phyloP scores from a whole-genome alignment of 2,888 invertebrate genomes.

The Plagodis dolabraria region DNA sequence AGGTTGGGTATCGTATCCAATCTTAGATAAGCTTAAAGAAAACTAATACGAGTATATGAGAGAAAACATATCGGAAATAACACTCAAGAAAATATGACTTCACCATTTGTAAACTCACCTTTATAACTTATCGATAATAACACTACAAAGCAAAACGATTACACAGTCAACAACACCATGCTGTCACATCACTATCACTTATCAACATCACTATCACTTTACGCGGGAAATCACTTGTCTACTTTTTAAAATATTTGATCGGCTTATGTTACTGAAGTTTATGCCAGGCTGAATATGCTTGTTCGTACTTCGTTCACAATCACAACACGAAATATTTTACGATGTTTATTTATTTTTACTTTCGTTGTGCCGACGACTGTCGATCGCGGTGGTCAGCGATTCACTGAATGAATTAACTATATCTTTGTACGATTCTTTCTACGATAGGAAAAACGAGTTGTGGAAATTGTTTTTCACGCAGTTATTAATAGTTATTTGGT shows the following conservation, averaged over 20 bases:
- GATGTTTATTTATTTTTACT: too few species aligned
- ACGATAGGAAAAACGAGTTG: constrained; percentile 13
- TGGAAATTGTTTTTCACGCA: constrained; percentile 34
- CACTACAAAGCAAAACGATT: constrained; percentile 4
- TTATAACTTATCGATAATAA: neutral
- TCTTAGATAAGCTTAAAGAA: too few species aligned
- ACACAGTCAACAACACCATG: constrained; percentile 6
- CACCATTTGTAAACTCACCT: too few species aligned
- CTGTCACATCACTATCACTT: constrained; percentile 20
- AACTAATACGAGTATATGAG: too few species aligned
- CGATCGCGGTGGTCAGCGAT: constrained; percentile 33
- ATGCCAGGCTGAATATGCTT: too few species aligned
- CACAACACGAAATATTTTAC: too few species aligned
- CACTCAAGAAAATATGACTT: too few species aligned
- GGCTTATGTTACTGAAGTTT: too few species aligned
- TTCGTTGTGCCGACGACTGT: constrained; percentile 22
- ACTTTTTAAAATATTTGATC: too few species aligned
- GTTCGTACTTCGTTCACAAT: too few species aligned
- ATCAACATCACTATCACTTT: constrained; percentile 19
- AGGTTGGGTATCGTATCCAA: too few species aligned
- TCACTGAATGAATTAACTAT: constrained; percentile 39
- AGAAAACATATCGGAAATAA: too few species aligned
- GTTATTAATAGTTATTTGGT: constrained; percentile 9
- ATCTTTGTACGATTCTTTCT: constrained; percentile 15
- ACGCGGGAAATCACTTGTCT: constrained; percentile 3